These are phyloP conservation scores for Luidia sarsii DNA, from an alignment of 53 echinoderm and acorn worm species.

Conservation along the genomic window DNA sequence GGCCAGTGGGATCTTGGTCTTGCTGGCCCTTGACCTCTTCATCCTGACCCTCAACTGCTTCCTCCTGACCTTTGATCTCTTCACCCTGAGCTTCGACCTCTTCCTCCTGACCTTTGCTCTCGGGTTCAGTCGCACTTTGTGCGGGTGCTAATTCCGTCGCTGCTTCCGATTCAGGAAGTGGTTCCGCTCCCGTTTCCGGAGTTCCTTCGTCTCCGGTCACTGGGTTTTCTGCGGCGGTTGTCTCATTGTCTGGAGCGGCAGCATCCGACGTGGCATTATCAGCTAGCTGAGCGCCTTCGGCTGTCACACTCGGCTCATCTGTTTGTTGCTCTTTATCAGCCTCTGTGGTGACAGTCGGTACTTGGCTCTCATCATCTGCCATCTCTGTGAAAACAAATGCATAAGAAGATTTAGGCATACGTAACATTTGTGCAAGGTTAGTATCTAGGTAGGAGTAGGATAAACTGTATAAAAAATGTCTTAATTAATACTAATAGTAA, in stretches of 20 bases:
- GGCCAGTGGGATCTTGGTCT: slow-evolving; percentile 18
- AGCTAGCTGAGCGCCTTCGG: slow-evolving; percentile 41
- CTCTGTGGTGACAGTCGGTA: slow-evolving; percentile 1
- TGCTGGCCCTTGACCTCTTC: slow-evolving; percentile 17
- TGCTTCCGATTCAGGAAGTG: slow-evolving; percentile 7
- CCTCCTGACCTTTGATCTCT: slow-evolving; percentile 6
- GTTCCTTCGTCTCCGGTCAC: background rate
- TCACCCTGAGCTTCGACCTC: slow-evolving; percentile 3
- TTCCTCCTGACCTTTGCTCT: slow-evolving; percentile 10
- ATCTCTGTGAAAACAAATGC: slow-evolving; percentile 20
- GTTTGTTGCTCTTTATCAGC: slow-evolving; percentile 48
- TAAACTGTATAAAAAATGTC: background rate
- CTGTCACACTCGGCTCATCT: slow-evolving; percentile 32
- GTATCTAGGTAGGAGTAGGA: no score
- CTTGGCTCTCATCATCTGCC: slow-evolving; percentile 63
- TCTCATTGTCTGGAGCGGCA: slow-evolving; percentile 10
- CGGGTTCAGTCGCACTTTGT: no score
- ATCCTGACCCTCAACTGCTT: slow-evolving; percentile 3
- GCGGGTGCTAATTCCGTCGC: background rate
- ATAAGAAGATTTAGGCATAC: background rate
- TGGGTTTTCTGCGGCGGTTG: background rate
- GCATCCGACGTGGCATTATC: slow-evolving; percentile 1
- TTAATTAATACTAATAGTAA: no score
- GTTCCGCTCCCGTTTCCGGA: background rate
- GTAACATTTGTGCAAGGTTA: no score